A percentile compares a stretch with the other conserved stretches of the same genome.
These are phyloP conservation scores for Noctua pronuba DNA, from an alignment of 2,888 invertebrate genomes.

Conservation along the genomic window DNA sequence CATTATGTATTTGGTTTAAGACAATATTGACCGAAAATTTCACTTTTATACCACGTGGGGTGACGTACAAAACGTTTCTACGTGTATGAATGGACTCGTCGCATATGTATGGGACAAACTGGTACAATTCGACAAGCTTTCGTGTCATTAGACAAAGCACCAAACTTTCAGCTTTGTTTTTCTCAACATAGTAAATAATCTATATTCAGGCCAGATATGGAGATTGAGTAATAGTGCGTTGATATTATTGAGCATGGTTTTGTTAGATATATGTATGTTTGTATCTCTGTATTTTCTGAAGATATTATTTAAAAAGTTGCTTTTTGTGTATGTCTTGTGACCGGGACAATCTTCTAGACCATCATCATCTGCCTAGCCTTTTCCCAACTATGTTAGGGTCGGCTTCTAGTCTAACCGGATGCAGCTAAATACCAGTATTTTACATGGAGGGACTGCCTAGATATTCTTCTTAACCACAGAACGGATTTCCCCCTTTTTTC, in stretches of 20 bases:
- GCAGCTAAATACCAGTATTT: too few relatives aligned
- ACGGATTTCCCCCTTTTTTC: not conserved
- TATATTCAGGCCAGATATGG: not conserved
- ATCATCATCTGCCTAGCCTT: too few relatives aligned
- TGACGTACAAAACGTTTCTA: constrained; percentile 38
- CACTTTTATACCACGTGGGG: constrained; percentile 79
- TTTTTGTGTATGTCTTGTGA: not conserved
- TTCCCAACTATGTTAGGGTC: too few relatives aligned
- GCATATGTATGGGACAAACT: constrained; percentile 33
- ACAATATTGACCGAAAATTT: constrained; percentile 85
- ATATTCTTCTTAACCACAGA: not conserved
- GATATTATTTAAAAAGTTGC: not conserved
- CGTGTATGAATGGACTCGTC: constrained; percentile 10
- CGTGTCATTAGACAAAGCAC: constrained; percentile 62
- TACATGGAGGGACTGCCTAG: too few relatives aligned
- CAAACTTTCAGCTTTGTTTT: constrained; percentile 62
- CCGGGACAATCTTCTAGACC: not conserved
- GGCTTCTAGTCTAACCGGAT: too few relatives aligned
- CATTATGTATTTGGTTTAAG: constrained; percentile 71
- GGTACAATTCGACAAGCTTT: constrained; percentile 78
- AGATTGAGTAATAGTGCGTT: constrained; percentile 24
- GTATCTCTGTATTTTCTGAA: not conserved
- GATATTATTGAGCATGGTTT: not conserved
- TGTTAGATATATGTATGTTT: too few relatives aligned
- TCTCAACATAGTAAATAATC: constrained; percentile 7